Conservation (phyloP, 2,113 vertebrate species). For the Petroica traversi region DNA sequence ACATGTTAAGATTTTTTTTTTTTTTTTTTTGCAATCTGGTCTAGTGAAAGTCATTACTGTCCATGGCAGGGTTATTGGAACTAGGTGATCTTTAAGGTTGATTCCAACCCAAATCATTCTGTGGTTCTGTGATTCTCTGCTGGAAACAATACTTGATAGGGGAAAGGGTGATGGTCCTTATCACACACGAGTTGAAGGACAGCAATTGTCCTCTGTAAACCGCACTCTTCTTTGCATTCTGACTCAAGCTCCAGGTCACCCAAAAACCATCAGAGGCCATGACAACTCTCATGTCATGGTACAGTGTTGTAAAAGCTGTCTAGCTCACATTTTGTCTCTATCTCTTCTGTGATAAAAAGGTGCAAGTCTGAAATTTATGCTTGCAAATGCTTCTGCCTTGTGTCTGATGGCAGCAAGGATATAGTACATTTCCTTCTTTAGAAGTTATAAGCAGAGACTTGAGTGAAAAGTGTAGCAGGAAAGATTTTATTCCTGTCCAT, state of each 20-base stretch:
- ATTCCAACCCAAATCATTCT: neutral
- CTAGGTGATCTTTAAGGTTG: neutral
- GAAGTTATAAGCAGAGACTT: neutral
- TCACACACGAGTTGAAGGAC: neutral
- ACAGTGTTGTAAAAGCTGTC: neutral
- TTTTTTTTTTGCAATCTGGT: neutral
- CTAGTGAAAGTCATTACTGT: neutral
- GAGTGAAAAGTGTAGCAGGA: neutral
- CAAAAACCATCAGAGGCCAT: neutral
- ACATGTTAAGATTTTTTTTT: neutral
- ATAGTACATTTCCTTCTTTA: neutral
- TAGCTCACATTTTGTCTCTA: neutral
- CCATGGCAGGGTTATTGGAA: neutral
- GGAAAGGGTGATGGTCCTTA: neutral
- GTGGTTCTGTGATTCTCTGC: neutral
- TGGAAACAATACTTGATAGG: neutral
- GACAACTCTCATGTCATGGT: neutral
- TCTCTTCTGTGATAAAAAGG: neutral
- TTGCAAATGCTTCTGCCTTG: neutral
- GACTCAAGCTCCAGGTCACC: neutral
- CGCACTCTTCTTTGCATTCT: neutral
- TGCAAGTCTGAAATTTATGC: neutral
- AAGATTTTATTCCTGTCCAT: neutral
- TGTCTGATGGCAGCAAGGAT: neutral
- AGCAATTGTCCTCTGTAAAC: neutral